These are phyloP conservation scores for Silvanus unidentatus DNA, from an alignment of 2,888 invertebrate genomes.

Conservation along the genomic window DNA sequence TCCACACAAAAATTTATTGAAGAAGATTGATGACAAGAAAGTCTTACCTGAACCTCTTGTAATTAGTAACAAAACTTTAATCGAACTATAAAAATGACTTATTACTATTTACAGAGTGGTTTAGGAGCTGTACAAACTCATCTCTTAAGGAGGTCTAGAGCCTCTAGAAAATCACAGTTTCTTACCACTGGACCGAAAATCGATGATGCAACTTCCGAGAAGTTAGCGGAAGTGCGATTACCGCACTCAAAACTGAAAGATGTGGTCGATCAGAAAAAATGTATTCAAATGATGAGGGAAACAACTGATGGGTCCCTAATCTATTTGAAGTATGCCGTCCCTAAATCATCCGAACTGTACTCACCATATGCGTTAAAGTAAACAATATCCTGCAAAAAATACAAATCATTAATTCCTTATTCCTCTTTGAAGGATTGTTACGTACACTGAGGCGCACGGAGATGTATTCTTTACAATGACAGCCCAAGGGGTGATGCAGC, in stretches of 20 bases:
- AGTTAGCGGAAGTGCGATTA: not conserved
- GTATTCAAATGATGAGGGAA: slow-evolving; percentile 51
- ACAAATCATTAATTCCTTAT: slow-evolving; percentile 28
- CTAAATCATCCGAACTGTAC: slow-evolving; percentile 65
- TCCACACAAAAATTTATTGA: slow-evolving; percentile 54
- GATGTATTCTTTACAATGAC: slow-evolving; percentile 77
- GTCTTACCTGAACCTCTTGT: slow-evolving; percentile 57
- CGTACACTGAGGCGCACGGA: slow-evolving; percentile 59
- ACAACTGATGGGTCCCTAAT: slow-evolving; percentile 61
- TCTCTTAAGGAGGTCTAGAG: no score
- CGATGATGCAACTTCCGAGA: no score
- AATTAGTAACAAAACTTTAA: slow-evolving; percentile 18
- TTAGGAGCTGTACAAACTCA: not conserved
- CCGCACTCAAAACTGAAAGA: slow-evolving; percentile 17
- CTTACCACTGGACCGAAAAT: no score
- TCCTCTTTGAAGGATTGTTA: slow-evolving; percentile 56
- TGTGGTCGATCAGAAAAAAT: slow-evolving; percentile 45
- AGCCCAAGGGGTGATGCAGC: slow-evolving; percentile 74
- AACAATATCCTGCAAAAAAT: not conserved
- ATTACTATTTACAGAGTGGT: no score
- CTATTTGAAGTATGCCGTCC: slow-evolving; percentile 70
- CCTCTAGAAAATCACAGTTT: no score
- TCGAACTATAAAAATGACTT: no score
- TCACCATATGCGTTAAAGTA: slow-evolving; percentile 71
- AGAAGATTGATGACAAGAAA: slow-evolving; percentile 56